These are phyloP conservation scores for Gobius niger DNA, from an alignment of 2,113 vertebrate genomes.

Conservation along the genomic window DNA sequence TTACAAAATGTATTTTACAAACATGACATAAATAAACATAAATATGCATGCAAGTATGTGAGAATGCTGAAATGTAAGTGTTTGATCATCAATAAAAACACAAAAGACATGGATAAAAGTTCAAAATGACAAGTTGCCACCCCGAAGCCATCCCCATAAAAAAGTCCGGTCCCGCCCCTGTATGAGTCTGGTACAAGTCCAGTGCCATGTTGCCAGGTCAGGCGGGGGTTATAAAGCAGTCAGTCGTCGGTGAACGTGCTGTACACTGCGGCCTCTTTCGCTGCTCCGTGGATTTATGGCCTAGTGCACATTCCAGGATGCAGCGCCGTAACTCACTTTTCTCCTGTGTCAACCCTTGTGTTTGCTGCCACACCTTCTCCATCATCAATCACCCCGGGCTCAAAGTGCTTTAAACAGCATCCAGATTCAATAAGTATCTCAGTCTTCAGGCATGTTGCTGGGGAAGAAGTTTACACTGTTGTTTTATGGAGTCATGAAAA, in stretches of 20 bases:
- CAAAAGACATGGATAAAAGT: no score
- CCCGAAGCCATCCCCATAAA: no score
- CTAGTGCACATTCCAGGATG: conserved; percentile 22
- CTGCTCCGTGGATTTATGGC: conserved; percentile 24
- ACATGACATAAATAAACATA: no score
- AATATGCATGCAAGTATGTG: no score
- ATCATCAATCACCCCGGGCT: conserved; percentile 24
- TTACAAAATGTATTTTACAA: no score
- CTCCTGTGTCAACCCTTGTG: conserved; percentile 27
- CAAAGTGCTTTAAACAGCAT: conserved; percentile 6
- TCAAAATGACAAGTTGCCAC: no score
- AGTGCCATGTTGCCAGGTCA: conserved; percentile 12
- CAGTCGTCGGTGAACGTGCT: conserved; percentile 20
- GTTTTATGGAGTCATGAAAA: background rate
- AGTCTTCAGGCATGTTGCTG: background rate
- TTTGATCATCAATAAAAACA: no score
- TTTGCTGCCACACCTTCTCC: conserved; percentile 8
- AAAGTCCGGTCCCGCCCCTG: background rate
- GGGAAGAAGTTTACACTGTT: background rate
- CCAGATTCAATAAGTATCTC: background rate
- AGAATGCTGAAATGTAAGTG: no score
- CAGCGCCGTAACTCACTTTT: conserved; percentile 35
- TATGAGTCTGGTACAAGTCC: background rate
- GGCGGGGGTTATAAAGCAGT: conserved; percentile 17
- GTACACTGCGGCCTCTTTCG: conserved; percentile 16